Percentiles rank a stretch among this genome's conserved stretches.
Conservation (phyloP, 2,888 invertebrate species). For the Cybosia mesomella region DNA sequence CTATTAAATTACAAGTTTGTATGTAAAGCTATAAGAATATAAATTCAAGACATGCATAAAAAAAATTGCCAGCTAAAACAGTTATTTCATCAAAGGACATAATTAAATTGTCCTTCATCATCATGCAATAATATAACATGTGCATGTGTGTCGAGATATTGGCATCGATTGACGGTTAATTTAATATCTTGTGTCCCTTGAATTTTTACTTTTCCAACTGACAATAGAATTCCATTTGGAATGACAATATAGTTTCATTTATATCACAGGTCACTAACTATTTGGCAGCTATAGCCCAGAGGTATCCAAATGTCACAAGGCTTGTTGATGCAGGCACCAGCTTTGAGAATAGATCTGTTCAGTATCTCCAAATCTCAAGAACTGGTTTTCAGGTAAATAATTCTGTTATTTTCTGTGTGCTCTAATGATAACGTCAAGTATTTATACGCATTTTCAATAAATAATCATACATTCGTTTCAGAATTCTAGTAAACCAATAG, state of each 20-base stretch:
- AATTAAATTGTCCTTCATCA: too few species aligned
- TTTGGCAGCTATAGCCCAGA: constrained; percentile 6
- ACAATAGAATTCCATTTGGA: too few species aligned
- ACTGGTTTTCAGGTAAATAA: constrained; percentile 11
- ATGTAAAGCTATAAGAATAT: background rate
- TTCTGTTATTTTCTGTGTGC: background rate
- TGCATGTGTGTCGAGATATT: too few species aligned
- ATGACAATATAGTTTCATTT: background rate
- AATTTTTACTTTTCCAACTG: too few species aligned
- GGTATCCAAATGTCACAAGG: constrained; percentile 7
- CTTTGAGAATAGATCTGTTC: constrained; percentile 14
- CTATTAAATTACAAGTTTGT: background rate
- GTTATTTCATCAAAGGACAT: too few species aligned
- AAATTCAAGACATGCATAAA: too few species aligned
- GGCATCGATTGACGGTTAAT: too few species aligned
- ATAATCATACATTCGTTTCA: constrained; percentile 36
- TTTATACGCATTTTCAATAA: too few species aligned
- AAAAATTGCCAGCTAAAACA: too few species aligned
- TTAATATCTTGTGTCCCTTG: too few species aligned
- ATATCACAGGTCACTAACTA: constrained; percentile 5
- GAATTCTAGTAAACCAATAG: constrained; percentile 81
- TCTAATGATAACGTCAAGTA: too few species aligned
- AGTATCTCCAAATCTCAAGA: constrained; percentile 21
- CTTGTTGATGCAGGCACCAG: constrained; percentile 17
- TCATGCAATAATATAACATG: too few species aligned